Evolutionary conservation across 2,888 invertebrate genomes (phyloP).

Genomic region (Eurytoma californica): DNA sequence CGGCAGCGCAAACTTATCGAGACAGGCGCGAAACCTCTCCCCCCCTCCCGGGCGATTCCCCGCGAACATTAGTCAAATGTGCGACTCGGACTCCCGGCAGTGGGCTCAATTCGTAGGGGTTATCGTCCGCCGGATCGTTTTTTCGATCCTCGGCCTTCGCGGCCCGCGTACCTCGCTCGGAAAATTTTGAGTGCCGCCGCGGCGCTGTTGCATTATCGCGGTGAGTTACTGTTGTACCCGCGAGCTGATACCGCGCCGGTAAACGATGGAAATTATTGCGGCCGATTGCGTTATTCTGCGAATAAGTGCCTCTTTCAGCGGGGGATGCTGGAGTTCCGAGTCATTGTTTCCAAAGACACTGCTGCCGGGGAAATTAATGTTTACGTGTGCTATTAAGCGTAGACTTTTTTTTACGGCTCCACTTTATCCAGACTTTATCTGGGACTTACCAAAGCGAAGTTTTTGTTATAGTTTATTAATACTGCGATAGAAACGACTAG

Average conservation of each 20-base stretch:
- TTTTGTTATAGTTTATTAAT: slow-evolving; percentile 26
- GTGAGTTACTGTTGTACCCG: slow-evolving; percentile 28
- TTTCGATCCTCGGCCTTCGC: slow-evolving; percentile 24
- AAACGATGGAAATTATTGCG: slow-evolving; percentile 29
- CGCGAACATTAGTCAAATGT: slow-evolving; percentile 33
- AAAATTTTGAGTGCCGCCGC: slow-evolving; percentile 16
- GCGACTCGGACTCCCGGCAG: background rate
- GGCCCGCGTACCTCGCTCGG: background rate
- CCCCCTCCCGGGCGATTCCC: slow-evolving; percentile 10
- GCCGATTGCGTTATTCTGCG: background rate
- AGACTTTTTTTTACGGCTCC: no score
- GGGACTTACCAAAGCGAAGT: slow-evolving; percentile 2
- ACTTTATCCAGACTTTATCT: no score
- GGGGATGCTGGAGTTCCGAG: background rate
- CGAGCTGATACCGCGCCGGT: slow-evolving; percentile 7
- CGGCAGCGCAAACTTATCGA: slow-evolving; percentile 25
- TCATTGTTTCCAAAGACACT: no score
- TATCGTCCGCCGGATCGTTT: slow-evolving; percentile 43
- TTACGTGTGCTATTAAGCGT: no score
- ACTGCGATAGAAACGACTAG: background rate
- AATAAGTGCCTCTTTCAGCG: background rate
- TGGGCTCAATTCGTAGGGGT: background rate
- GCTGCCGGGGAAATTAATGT: no score
- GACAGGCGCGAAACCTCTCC: slow-evolving; percentile 9
- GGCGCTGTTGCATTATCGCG: slow-evolving; percentile 20